Conservation (phyloP, 1,140 invertebrate species). For the Megalonaias nervosa region DNA sequence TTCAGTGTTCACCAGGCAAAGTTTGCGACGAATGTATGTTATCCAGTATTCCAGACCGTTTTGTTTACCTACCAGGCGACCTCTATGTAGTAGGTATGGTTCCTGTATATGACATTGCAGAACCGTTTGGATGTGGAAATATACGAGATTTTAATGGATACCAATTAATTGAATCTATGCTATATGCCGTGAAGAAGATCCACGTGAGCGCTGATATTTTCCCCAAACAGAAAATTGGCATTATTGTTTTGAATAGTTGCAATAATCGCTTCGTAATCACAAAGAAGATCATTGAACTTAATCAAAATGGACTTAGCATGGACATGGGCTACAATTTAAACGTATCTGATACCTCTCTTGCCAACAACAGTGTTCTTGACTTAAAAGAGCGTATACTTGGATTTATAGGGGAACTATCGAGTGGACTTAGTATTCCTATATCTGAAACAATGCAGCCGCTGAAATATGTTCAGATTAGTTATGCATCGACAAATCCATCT, state of each 20-base stretch:
- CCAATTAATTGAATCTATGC: too few species aligned
- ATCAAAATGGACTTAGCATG: constrained; percentile 2
- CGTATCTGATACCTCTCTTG: neutral
- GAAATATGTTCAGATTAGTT: constrained; percentile 77
- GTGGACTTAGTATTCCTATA: constrained; percentile 24
- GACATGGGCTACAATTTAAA: constrained; percentile 45
- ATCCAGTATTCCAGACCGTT: too few species aligned
- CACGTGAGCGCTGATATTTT: too few species aligned
- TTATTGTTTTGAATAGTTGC: constrained; percentile 20
- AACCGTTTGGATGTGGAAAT: too few species aligned
- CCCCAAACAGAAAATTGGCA: constrained; percentile 5
- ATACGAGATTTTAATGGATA: too few species aligned
- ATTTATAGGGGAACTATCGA: constrained; percentile 23
- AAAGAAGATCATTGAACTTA: constrained; percentile 13
- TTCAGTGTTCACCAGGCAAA: too few species aligned
- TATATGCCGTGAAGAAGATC: too few species aligned
- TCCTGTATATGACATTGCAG: too few species aligned
- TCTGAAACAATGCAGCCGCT: constrained; percentile 18
- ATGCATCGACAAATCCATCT: constrained; percentile 82
- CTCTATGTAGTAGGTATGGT: too few species aligned
- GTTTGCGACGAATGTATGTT: too few species aligned
- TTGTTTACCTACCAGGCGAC: too few species aligned
- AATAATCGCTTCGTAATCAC: constrained; percentile 18
- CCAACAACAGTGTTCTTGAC: too few species aligned
- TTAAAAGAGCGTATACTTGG: constrained; percentile 21